Evolutionary conservation across 2,797 vertebrate species (phyloP), one percentile per base, ranked within the genome.

Genomic region (Furcifer pardalis): DNA sequence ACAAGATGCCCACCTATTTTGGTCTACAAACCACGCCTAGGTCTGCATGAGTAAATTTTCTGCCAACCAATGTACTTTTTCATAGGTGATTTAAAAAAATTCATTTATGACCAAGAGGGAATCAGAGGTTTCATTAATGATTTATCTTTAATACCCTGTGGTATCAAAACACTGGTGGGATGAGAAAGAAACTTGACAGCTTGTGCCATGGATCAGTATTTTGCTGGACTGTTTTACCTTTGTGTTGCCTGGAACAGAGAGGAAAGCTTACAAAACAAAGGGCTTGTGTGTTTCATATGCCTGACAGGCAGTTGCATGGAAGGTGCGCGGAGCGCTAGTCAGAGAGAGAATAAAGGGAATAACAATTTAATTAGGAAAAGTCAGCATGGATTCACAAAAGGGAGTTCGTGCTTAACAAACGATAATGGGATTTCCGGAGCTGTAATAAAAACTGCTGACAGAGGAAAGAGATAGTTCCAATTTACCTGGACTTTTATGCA

Each of bases 351-450:
- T 85, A 56, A 82, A 49, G 84, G 86, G 89, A 93, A 91, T 88
- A 84, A 87, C 65, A 27, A 76, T 90, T 90, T 91, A 92, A 92
- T 93, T 92, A 90, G 37, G 73, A 86, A 88, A 92, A 92, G 83
- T 84, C 91, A 92, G 82, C 82, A 89, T 79, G 86, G 79, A 89
- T 90, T 91, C 87, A 85, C 1, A 37, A 91, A 91, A 88, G 73
- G 68, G 88, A 86, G 62, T 32, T 87, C 82, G 40, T 88, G 77
- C 68, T 88, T 92, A 86, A 87, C 82, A 77, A 82, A 42, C 1
- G 35, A 62, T 90, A 77, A 87, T 87, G 80, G 82, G 71, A 81
- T 81, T 93, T 82, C 66, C 46, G 42, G 17, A 42, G 81, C 30
- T 81, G 44, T 84, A 90, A 87, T 87, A 90, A 89, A 91, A 87